phyloP scores from a whole-genome alignment of 2,797 vertebrate genomes.

The Periophthalmus magnuspinnatus region DNA sequence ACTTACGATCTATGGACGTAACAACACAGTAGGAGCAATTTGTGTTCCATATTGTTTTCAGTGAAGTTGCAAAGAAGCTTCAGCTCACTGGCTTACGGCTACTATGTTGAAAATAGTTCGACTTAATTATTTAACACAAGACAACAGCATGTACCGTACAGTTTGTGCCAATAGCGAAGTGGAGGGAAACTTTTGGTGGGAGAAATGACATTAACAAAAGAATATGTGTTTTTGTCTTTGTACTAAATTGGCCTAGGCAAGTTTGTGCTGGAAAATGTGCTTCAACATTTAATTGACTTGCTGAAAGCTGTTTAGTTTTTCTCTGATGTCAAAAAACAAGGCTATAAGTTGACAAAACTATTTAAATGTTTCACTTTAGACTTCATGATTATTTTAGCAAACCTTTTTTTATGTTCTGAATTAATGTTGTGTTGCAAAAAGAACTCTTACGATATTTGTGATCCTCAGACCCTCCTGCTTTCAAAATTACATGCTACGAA shows the following conservation, averaged over 20 bases:
- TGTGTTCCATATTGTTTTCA: not conserved
- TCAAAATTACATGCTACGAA: too few relatives aligned
- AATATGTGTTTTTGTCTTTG: slow-evolving; percentile 8
- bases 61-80: slow-evolving; percentile 9
- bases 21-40: slow-evolving; percentile 12
- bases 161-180: slow-evolving; percentile 5
- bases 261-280: not conserved
- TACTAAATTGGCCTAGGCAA: slow-evolving; percentile 28
- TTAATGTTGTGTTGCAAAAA: too few relatives aligned
- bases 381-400: too few relatives aligned
- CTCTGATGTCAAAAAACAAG: too few relatives aligned
- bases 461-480: too few relatives aligned
- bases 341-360: too few relatives aligned
- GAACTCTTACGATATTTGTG: too few relatives aligned
- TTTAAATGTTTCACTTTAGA: too few relatives aligned
- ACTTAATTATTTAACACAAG: slow-evolving; percentile 15
- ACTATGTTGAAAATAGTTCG: not conserved
- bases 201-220: slow-evolving; percentile 21
- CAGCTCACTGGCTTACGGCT: slow-evolving; percentile 9
- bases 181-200: not conserved
- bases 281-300: too few relatives aligned
- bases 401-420: too few relatives aligned
- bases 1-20: not conserved
- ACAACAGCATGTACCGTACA: slow-evolving; percentile 2
- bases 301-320: too few relatives aligned